Base-by-base conservation (phyloP, 2,113 vertebrate species). In the Tachycineta bicolor region DNA sequence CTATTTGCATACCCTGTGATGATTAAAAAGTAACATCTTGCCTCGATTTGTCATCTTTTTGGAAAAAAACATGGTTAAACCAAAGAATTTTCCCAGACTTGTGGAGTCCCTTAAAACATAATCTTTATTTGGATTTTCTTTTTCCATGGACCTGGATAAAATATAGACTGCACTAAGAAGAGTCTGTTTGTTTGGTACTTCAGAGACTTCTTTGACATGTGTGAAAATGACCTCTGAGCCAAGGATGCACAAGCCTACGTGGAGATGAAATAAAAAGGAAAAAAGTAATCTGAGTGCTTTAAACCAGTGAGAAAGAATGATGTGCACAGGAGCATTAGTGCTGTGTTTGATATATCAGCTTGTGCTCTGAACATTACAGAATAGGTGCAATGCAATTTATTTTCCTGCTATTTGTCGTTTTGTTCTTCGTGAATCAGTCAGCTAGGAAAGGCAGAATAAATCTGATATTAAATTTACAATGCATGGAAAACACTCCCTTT, bases 191-290 rank as follows among this genome's bases (percentile, higher is more conserved):
- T 92, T 56, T 84, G 77, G 44, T 79, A 84, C 94, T 70, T 95
- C 76, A 78, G 64, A 81, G 64, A 74, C 56, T 71, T 83, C 73
- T 82, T 84, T 86, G 88, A 83, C 3, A 3, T n/a, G 75, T 88
- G 75, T 91, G 74, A 96, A 95, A 93, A 93, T 69, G 50, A 46
- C 81, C 67, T 80, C 50, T 70, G 71, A 90, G 92, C 90, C 82
- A 80, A 94, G 50, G 95, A 86, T 91, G 71, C 75, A 70, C 78
- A 83, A 85, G 16, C 19, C 28, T 89, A 12, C 24, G 13, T n/a
- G 41, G 44, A 94, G 64, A 79, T 44, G 73, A 90, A 93, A 89
- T 71, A 94, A 87, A 18, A 9, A 94, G 47, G 53, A 5, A 4
- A 64, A 34, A 60, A 46, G 31, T n/a, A 65, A 55, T 33, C 29